phyloP scores from a whole-genome alignment of 1,140 invertebrate genomes.

The Caenorhabditis briggsae region DNA sequence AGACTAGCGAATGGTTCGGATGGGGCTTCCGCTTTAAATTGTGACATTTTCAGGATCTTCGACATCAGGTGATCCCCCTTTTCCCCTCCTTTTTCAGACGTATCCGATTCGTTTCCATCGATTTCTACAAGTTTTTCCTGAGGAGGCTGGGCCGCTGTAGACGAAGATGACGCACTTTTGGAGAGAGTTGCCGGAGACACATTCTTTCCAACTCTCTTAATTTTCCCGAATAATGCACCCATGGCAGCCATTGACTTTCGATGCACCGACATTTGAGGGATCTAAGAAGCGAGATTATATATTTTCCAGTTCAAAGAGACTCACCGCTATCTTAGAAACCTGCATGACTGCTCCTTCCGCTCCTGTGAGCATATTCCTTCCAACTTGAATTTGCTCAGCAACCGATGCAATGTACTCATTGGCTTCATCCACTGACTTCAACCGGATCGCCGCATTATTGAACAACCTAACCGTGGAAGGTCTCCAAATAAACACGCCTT shows the following conservation, averaged over 20 bases:
- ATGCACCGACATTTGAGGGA: constrained; percentile 33
- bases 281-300: too few species aligned
- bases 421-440: constrained; percentile 66
- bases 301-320: too few species aligned
- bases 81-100: background rate
- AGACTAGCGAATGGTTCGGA: constrained; percentile 16
- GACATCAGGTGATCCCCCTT: constrained; percentile 15
- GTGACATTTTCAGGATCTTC: constrained; percentile 35
- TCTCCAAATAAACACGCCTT: constrained; percentile 37
- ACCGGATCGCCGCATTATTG: constrained; percentile 67
- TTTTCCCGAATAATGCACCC: constrained; percentile 23
- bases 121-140: background rate
- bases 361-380: constrained; percentile 22
- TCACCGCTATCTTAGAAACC: background rate
- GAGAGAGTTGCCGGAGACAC: background rate
- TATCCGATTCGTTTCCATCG: constrained; percentile 41
- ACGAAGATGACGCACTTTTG: constrained; percentile 20
- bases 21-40: constrained; percentile 25
- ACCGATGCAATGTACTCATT: constrained; percentile 68
- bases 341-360: background rate
- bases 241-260: constrained; percentile 43
- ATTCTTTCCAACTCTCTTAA: constrained; percentile 43
- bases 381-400: constrained; percentile 64
- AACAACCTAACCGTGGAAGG: constrained; percentile 64
- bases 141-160: background rate